Evolutionary conservation across 2,888 invertebrate species (phyloP), one percentile per base, ranked within the genome.

Genomic region (Cyaniris semiargus): DNA sequence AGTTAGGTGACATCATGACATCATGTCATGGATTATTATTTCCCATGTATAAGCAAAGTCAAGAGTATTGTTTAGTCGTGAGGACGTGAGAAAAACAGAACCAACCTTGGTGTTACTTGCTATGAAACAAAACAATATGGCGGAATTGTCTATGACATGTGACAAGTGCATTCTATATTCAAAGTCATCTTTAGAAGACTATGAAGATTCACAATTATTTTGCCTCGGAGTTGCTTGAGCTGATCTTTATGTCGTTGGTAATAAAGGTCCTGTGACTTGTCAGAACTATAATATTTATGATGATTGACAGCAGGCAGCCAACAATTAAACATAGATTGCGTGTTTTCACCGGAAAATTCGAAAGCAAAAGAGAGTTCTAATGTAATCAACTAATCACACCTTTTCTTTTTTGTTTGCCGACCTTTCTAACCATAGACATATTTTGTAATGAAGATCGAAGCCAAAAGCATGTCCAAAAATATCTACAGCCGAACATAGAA

Each of bases 1-100:
- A 44, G 58, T 80, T 77, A 44, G 79, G 76, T 81, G 81, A 81
- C 80, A 81, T 82, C 79, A 80, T 60, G 58, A 21, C n/a, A 76
- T 70, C 70, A 76, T 78, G 77, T 79, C 79, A 79, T 78, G 78
- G 79, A 76, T 80, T 80, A 81, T 78, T 72, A 58, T 77, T 77
- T 77, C 76, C 76, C 72, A 77, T 58, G 76, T 77, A 72, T 74
- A 60, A 58, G 48, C 74, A 74, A 74, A 74, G 72, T 72, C 72
- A 72, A 72, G 74, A 18, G 74, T 74, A 48, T 27, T 53, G 44
- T 74, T 27, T 27, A 23, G 74, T 48, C 72, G 72, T 53, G 74
- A 74, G 74, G 74, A 74, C 74, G 74, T 74, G 74, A 27, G 74
- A 74, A 74, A 27, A 27, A 53, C 48, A 27, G 8, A 27, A 27